phyloP scores from a whole-genome alignment of 2,113 vertebrate species.

The Stictonetta naevosa region DNA sequence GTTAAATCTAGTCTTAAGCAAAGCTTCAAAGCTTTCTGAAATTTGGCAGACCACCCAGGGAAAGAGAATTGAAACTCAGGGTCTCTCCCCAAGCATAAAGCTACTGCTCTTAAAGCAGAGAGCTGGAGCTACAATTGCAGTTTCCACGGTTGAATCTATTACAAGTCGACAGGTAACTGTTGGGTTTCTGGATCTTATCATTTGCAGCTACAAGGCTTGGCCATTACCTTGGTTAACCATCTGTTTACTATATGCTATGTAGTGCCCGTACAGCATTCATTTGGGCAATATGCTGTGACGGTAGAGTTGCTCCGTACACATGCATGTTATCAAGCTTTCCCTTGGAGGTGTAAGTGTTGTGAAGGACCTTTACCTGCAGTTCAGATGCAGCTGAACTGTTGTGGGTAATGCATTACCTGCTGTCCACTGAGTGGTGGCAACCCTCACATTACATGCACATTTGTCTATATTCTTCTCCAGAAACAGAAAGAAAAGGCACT shows the following conservation, averaged over 20 bases:
- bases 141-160: not conserved
- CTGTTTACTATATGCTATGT: not conserved
- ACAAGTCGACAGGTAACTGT: not conserved
- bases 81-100: not conserved
- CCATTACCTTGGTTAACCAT: not conserved
- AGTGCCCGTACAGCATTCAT: not conserved
- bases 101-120: not conserved
- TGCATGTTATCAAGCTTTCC: not conserved
- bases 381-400: not conserved
- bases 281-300: not conserved
- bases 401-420: not conserved
- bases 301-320: not conserved
- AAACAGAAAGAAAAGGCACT: not conserved
- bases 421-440: not conserved
- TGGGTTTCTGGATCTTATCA: not conserved
- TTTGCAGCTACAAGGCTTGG: not conserved
- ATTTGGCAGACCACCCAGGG: not conserved
- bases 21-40: not conserved
- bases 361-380: not conserved
- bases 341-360: not conserved
- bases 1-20: not conserved
- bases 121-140: not conserved
- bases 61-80: not conserved
- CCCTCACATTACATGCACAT: not conserved
- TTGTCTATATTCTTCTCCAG: not conserved